Evolutionary conservation across 2,888 invertebrate species (phyloP).

Genomic region (Pyrocoelia pectoralis): DNA sequence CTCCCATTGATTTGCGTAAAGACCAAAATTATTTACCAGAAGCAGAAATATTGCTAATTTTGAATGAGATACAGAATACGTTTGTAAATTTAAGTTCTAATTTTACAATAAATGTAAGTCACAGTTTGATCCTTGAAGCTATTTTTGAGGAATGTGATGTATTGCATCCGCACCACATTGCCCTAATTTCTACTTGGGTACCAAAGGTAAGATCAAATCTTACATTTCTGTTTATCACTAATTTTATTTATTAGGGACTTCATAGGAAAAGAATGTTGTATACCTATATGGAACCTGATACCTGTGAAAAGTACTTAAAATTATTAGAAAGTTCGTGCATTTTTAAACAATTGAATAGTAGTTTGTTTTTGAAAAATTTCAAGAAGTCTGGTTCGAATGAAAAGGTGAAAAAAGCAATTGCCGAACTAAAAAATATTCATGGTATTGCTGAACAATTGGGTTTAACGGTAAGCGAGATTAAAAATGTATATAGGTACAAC

Average conservation of each 20-base stretch:
- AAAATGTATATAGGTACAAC: neutral
- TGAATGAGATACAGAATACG: conserved; percentile 3
- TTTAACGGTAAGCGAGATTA: neutral
- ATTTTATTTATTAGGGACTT: neutral
- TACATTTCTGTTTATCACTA: too few species aligned
- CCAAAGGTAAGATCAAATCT: neutral
- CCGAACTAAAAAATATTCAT: neutral
- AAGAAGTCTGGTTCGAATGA: neutral
- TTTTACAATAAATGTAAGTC: conserved; percentile 9
- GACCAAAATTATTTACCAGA: conserved; percentile 6
- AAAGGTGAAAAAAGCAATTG: conserved; percentile 5
- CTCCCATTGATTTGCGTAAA: conserved; percentile 61
- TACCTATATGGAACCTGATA: neutral
- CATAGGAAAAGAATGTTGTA: neutral
- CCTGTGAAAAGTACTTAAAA: neutral
- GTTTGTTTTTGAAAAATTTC: conserved; percentile 3
- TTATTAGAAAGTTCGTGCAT: neutral
- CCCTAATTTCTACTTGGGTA: neutral
- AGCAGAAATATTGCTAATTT: conserved; percentile 15
- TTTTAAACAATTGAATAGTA: neutral
- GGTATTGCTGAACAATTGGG: conserved; percentile 3
- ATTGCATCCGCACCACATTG: too few species aligned
- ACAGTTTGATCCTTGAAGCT: conserved; percentile 7
- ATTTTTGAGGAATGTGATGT: conserved; percentile 14
- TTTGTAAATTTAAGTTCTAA: neutral